A percentile compares a stretch with the other conserved stretches of the same genome.
Conservation (phyloP, 2,888 invertebrate genomes). For the Cephus pulcher region DNA sequence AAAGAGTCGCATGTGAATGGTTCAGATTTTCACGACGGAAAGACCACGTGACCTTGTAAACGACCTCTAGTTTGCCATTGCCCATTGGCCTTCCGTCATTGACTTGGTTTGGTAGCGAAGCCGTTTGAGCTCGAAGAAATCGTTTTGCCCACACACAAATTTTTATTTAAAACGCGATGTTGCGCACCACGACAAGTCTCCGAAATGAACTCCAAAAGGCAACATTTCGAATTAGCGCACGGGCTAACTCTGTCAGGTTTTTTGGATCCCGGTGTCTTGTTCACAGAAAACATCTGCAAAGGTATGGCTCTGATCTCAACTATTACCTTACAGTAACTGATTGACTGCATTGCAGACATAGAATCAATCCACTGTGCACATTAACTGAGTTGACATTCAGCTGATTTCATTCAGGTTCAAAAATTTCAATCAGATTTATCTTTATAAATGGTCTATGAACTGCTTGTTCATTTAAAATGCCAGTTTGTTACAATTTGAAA, state of each 20-base stretch:
- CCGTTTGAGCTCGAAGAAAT: neutral
- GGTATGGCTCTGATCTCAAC: constrained; percentile 60
- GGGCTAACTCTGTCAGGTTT: constrained; percentile 71
- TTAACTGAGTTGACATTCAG: neutral
- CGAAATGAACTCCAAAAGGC: constrained; percentile 74
- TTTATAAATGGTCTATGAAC: neutral
- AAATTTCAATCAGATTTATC: neutral
- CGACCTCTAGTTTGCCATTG: constrained; percentile 55
- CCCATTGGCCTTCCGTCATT: constrained; percentile 13
- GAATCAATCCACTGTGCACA: neutral
- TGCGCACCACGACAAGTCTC: constrained; percentile 74
- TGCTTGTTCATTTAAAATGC: neutral
- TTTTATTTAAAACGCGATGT: constrained; percentile 68
- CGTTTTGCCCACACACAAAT: neutral
- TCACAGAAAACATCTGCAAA: constrained; percentile 72
- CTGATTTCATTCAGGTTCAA: neutral
- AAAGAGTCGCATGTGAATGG: neutral
- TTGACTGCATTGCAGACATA: neutral
- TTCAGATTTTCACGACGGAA: neutral
- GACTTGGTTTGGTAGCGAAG: constrained; percentile 13
- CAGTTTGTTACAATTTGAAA: neutral
- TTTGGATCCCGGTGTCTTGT: constrained; percentile 71
- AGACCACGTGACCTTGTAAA: constrained; percentile 61
- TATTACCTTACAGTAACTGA: neutral
- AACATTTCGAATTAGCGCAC: constrained; percentile 70